Evolutionary conservation across 2,797 vertebrate genomes (phyloP).

Genomic region (Peromyscus aztecus): DNA sequence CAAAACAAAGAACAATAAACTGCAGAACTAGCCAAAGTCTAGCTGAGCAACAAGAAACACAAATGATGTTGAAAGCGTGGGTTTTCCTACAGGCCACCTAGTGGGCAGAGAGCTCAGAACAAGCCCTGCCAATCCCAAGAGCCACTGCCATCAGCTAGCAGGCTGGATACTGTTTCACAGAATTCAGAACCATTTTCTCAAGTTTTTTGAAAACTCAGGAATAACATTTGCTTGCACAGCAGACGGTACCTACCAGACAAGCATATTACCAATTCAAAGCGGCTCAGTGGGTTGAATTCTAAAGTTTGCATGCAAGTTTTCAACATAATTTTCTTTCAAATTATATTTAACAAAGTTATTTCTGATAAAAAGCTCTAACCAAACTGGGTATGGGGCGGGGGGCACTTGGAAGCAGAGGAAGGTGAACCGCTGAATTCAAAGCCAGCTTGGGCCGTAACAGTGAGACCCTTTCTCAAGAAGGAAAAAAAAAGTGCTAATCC

Average conservation of each 20-base stretch:
- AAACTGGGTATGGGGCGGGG: background rate
- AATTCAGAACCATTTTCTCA: constrained; percentile 54
- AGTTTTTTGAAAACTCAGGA: constrained; percentile 39
- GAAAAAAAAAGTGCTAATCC: background rate
- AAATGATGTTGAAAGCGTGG: background rate
- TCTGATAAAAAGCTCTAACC: background rate
- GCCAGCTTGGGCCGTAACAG: background rate
- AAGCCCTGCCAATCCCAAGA: background rate
- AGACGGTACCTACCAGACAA: background rate
- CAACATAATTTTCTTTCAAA: background rate
- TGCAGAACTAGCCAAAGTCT: constrained; percentile 60
- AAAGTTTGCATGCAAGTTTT: constrained; percentile 46
- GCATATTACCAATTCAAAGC: constrained; percentile 37
- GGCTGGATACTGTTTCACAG: constrained; percentile 7
- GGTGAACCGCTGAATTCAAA: background rate
- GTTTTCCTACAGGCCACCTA: constrained; percentile 6
- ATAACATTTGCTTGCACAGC: background rate
- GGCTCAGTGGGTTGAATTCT: constrained; percentile 6
- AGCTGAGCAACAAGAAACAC: constrained; percentile 15
- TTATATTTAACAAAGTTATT: constrained; percentile 51
- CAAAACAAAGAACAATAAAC: constrained; percentile 54
- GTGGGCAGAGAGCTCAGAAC: background rate
- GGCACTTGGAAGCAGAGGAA: background rate
- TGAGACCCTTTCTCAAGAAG: background rate
- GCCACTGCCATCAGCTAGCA: background rate